Percentiles rank a stretch among this genome's conserved stretches.
Conservation (phyloP, 2,888 invertebrate species). For the Lasius fuliginosus region DNA sequence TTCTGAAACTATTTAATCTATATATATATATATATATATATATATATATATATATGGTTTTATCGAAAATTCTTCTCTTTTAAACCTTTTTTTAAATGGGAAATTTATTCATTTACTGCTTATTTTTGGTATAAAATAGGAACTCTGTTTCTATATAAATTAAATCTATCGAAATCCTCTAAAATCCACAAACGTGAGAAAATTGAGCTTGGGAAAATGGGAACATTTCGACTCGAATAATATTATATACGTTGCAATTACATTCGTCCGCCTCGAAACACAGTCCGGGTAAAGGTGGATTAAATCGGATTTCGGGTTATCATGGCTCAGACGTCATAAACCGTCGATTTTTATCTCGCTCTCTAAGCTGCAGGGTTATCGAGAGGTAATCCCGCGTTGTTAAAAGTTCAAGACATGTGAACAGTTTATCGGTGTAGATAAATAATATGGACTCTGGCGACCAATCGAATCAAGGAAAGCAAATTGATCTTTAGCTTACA, state of each 20-base stretch:
- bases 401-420: conserved; percentile 47
- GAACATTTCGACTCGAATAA: background rate
- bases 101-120: too few species aligned
- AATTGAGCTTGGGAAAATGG: background rate
- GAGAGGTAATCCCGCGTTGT: conserved; percentile 40
- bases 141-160: background rate
- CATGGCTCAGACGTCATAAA: conserved; percentile 36
- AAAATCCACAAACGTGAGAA: background rate
- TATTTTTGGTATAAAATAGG: background rate
- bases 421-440: conserved; percentile 57
- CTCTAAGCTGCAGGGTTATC: conserved; percentile 67
- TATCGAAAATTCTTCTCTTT: background rate
- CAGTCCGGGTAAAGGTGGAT: conserved; percentile 26
- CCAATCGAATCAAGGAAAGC: background rate
- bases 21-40: too few species aligned
- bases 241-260: background rate
- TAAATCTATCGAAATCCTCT: background rate
- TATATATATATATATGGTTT: too few species aligned
- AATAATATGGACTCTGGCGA: background rate
- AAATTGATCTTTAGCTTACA: background rate
- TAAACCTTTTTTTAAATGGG: background rate
- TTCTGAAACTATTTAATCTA: background rate
- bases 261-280: background rate
- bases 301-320: conserved; percentile 55
- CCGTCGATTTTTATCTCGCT: conserved; percentile 65